Evolutionary conservation across 2,888 invertebrate genomes (phyloP).

Genomic region (Drosophila tanythrix): DNA sequence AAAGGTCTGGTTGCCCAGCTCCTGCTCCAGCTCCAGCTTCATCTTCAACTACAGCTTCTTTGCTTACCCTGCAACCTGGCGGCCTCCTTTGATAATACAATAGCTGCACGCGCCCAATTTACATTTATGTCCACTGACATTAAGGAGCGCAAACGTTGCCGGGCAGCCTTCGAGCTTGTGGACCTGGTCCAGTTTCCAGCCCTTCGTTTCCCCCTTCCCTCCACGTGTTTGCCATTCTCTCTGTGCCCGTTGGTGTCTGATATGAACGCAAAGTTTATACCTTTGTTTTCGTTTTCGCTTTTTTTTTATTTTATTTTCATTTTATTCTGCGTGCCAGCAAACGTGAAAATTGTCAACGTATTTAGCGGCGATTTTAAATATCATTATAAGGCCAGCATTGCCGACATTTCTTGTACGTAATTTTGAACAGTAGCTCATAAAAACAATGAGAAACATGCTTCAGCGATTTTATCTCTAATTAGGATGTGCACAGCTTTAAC

Average conservation of each 20-base stretch:
- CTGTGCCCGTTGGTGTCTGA: slow-evolving; percentile 58
- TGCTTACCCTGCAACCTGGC: slow-evolving; percentile 71
- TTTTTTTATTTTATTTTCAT: neutral
- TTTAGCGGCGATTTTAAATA: slow-evolving; percentile 78
- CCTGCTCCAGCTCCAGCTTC: slow-evolving; percentile 38
- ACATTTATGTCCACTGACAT: slow-evolving; percentile 85
- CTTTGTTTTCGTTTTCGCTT: slow-evolving; percentile 6
- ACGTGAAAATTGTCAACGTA: slow-evolving; percentile 78
- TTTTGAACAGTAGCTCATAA: slow-evolving; percentile 68
- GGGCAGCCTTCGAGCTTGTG: slow-evolving; percentile 26
- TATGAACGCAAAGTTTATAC: slow-evolving; percentile 57
- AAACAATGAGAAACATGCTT: slow-evolving; percentile 37
- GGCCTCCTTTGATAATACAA: slow-evolving; percentile 85
- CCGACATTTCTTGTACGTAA: slow-evolving; percentile 67
- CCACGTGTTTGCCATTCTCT: slow-evolving; percentile 18
- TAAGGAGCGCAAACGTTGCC: slow-evolving; percentile 75
- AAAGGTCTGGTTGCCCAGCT: slow-evolving; percentile 68
- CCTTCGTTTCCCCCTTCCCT: neutral
- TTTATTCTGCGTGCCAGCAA: slow-evolving; percentile 46
- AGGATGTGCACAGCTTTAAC: slow-evolving; percentile 12
- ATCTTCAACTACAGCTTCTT: slow-evolving; percentile 63
- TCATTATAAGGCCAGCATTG: slow-evolving; percentile 65
- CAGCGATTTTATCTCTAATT: slow-evolving; percentile 46
- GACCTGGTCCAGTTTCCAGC: slow-evolving; percentile 54
- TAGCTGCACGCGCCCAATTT: slow-evolving; percentile 85